A percentile compares a stretch with the other conserved stretches of the same genome.
Evolutionary conservation across 1,140 invertebrate species (phyloP).

Genomic region (Pristionchus pacificus): DNA sequence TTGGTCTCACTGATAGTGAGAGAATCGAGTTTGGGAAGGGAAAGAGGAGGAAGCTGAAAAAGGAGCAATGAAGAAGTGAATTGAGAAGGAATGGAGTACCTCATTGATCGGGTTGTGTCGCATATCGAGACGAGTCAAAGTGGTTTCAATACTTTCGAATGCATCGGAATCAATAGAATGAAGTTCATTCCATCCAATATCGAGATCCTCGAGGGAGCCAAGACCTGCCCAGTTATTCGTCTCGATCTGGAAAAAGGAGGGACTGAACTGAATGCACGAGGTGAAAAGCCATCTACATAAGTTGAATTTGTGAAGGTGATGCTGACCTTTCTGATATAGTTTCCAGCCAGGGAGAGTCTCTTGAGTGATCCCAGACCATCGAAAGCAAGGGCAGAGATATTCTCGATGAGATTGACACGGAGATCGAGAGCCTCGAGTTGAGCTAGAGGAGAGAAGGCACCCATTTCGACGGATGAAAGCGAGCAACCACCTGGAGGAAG

Average conservation of each 20-base stretch:
- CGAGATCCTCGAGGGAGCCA: conserved; percentile 21
- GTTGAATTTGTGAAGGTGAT: not conserved
- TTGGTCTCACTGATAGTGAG: conserved; percentile 19
- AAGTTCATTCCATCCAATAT: conserved; percentile 35
- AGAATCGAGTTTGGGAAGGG: conserved; percentile 13
- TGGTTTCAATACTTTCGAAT: conserved; percentile 5
- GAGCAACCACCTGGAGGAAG: not conserved
- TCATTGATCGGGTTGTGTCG: conserved; percentile 18
- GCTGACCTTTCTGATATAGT: conserved; percentile 24
- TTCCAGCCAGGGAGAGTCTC: conserved; percentile 30
- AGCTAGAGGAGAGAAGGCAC: not conserved
- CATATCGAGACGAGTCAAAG: conserved; percentile 26
- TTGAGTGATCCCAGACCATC: conserved; percentile 21
- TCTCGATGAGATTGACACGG: conserved; percentile 30
- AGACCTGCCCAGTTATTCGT: conserved; percentile 19
- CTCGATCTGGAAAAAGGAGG: conserved; percentile 8
- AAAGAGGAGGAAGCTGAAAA: conserved; percentile 13
- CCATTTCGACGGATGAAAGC: not conserved
- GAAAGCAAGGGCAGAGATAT: conserved; percentile 25
- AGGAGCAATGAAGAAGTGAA: conserved; percentile 2
- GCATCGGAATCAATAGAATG: conserved; percentile 16
- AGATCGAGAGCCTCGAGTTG: conserved; percentile 17
- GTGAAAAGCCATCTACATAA: not conserved
- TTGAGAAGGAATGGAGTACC: not conserved
- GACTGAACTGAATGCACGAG: not conserved